Conservation (phyloP, 2,113 vertebrate species). For the Illadopsis cleaveri region DNA sequence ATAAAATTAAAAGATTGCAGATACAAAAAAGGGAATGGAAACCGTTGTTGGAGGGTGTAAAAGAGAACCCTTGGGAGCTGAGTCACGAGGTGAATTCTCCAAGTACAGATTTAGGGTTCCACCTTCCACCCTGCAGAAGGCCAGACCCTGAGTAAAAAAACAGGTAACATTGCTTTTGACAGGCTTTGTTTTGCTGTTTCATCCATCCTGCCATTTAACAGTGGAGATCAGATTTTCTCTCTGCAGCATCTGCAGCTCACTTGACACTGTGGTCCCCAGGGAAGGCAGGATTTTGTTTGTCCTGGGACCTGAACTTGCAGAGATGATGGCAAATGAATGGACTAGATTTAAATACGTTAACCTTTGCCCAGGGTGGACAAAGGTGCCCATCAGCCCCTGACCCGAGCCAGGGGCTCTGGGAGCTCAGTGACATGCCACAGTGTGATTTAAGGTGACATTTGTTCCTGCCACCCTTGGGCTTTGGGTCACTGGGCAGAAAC, state of each 20-base stretch:
- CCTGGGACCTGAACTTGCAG: background rate
- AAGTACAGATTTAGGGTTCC: background rate
- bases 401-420: background rate
- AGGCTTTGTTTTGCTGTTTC: background rate
- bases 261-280: background rate
- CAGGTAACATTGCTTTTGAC: background rate
- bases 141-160: background rate
- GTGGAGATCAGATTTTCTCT: background rate
- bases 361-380: background rate
- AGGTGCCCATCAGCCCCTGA: background rate
- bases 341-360: background rate
- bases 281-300: background rate
- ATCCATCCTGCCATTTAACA: background rate
- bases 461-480: background rate
- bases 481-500: background rate
- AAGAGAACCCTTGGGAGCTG: background rate
- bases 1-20: background rate
- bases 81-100: background rate
- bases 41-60: background rate
- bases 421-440: background rate
- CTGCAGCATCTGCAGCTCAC: background rate
- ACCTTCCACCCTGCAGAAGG: background rate
- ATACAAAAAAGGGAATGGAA: background rate
- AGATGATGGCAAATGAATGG: background rate
- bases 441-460: conserved; percentile 4